Conservation (phyloP, 1,140 invertebrate species). For the Megalonaias nervosa region DNA sequence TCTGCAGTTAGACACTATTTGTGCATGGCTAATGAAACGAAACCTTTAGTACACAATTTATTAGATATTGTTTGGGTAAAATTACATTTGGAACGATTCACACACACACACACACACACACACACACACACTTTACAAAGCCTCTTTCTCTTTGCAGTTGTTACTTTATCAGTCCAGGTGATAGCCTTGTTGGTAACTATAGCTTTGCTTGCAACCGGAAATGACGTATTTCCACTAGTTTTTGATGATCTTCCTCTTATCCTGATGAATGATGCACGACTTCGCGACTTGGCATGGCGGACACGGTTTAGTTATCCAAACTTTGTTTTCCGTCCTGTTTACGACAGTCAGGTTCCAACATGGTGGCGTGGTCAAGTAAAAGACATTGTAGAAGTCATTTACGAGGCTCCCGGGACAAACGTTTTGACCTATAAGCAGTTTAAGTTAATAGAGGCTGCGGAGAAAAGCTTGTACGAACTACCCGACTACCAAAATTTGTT, state of each 20-base stretch:
- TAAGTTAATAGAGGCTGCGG: conserved; percentile 12
- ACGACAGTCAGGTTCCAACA: conserved; percentile 6
- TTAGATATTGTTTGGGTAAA: too few species aligned
- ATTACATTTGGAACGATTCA: too few species aligned
- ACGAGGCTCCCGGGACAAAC: conserved; percentile 20
- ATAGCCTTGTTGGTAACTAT: conserved; percentile 41
- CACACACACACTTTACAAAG: too few species aligned
- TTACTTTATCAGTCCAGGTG: conserved; percentile 8
- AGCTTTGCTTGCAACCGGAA: conserved; percentile 25
- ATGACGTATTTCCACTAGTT: conserved; percentile 40
- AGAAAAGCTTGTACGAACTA: conserved; percentile 22
- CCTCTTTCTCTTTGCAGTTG: conserved; percentile 18
- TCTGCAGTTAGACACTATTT: too few species aligned
- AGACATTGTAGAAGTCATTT: conserved; percentile 28
- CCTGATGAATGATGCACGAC: conserved; percentile 30
- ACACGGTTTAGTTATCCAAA: not conserved
- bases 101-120: too few species aligned
- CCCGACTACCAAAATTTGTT: conserved; percentile 15
- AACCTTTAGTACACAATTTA: too few species aligned
- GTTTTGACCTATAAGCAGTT: conserved; percentile 18
- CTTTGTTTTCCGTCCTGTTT: conserved; percentile 15
- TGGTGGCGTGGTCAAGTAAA: conserved; percentile 17
- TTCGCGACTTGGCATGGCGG: conserved; percentile 33
- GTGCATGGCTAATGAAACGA: too few species aligned
- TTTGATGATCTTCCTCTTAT: conserved; percentile 41